Evolutionary conservation across 1,140 invertebrate genomes (phyloP).

Genomic region (Chymomyza costata): DNA sequence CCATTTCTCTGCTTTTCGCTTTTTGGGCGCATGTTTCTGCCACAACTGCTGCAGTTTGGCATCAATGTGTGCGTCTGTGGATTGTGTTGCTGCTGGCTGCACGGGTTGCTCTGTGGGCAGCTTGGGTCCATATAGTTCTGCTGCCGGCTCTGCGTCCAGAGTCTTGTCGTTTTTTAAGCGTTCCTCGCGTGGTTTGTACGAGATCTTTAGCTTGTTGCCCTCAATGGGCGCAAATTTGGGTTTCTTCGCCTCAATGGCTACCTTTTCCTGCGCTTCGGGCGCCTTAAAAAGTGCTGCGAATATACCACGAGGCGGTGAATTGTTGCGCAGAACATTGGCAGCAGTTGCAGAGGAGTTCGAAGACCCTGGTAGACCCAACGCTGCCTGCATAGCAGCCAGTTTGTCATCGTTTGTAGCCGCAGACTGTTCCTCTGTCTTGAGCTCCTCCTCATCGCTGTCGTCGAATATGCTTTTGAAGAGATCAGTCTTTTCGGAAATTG

Average conservation of each 20-base stretch:
- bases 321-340: conserved; percentile 79
- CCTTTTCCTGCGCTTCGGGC: conserved; percentile 13
- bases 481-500: conserved; percentile 78
- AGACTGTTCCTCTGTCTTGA: conserved; percentile 12
- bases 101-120: conserved; percentile 13
- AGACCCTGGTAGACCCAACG: conserved; percentile 35
- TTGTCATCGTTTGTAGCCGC: conserved; percentile 27
- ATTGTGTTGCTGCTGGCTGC: conserved; percentile 1
- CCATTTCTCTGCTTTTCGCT: conserved; percentile 46
- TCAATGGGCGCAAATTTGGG: conserved; percentile 48
- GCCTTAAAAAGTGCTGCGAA: conserved; percentile 81
- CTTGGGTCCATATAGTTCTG: conserved; percentile 46
- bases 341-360: conserved; percentile 55
- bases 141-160: conserved; percentile 23
- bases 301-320: conserved; percentile 82
- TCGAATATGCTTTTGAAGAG: conserved; percentile 80
- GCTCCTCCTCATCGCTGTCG: conserved; percentile 77
- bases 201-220: conserved; percentile 49
- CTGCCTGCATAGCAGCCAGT: conserved; percentile 35
- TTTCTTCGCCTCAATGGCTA: background rate
- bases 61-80: conserved; percentile 26
- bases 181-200: conserved; percentile 47
- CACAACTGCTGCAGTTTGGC: conserved; percentile 50
- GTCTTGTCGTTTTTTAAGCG: conserved; percentile 51
- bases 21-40: conserved; percentile 44